A percentile compares a stretch with the other conserved stretches of the same genome.
phyloP scores from a whole-genome alignment of 2,797 vertebrate genomes.

The Pipistrellus kuhlii region DNA sequence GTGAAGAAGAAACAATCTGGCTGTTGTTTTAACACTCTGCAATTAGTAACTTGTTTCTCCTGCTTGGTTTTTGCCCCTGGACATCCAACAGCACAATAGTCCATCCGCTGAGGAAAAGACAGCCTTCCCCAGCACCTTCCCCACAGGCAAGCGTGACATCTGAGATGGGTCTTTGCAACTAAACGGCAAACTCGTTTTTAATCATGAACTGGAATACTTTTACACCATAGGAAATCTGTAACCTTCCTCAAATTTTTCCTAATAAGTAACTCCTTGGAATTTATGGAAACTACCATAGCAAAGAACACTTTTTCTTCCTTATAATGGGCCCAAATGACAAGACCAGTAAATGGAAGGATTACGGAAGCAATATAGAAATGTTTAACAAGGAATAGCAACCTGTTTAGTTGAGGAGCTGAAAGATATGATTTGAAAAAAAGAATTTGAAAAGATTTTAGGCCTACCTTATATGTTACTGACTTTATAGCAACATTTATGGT shows the following conservation, averaged over 20 bases:
- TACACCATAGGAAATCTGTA: slow-evolving; percentile 46
- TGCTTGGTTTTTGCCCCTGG: slow-evolving; percentile 75
- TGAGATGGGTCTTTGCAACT: slow-evolving; percentile 57
- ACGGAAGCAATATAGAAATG: background rate
- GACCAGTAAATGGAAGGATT: background rate
- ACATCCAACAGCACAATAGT: slow-evolving; percentile 56
- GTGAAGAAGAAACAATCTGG: slow-evolving; percentile 88
- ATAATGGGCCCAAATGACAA: background rate
- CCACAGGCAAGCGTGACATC: slow-evolving; percentile 37
- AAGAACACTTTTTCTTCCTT: background rate
- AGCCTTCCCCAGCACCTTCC: slow-evolving; percentile 37
- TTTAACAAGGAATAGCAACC: background rate
- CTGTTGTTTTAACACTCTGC: slow-evolving; percentile 86
- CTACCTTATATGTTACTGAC: background rate
- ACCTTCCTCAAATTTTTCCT: background rate
- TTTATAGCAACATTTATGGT: background rate
- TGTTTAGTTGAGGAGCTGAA: slow-evolving; percentile 6
- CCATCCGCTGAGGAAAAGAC: slow-evolving; percentile 48
- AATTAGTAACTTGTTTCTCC: slow-evolving; percentile 85
- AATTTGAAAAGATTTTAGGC: background rate
- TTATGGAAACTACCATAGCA: background rate
- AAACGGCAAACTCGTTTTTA: slow-evolving; percentile 48
- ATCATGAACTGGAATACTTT: slow-evolving; percentile 14
- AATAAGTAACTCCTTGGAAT: background rate
- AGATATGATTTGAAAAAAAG: background rate